Conservation (phyloP, 92 coral and sea anemone species). For the Palythoa grandiflora region DNA sequence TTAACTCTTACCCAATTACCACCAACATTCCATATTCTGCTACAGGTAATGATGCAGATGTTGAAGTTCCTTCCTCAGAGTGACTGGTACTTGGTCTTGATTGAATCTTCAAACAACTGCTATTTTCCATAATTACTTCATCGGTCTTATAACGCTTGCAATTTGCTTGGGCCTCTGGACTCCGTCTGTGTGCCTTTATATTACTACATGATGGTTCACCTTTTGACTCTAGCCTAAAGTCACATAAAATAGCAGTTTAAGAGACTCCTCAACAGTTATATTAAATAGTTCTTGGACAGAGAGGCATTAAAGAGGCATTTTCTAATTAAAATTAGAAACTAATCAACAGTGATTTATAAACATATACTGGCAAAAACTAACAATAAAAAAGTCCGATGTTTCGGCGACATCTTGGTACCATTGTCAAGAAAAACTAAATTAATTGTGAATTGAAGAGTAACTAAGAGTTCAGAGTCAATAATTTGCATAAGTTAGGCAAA, state of each 20-base stretch:
- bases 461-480: too few relatives aligned
- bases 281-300: not conserved
- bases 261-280: not conserved
- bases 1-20: slow-evolving; percentile 24
- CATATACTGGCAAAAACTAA: too few relatives aligned
- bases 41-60: not conserved
- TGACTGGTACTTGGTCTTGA: slow-evolving; percentile 10
- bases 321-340: too few relatives aligned
- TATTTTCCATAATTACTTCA: slow-evolving; percentile 15
- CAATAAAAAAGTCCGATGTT: too few relatives aligned
- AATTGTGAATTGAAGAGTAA: too few relatives aligned
- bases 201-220: not conserved
- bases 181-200: not conserved
- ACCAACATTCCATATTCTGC: slow-evolving; percentile 27
- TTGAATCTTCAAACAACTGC: not conserved
- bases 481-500: too few relatives aligned
- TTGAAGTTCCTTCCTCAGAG: not conserved
- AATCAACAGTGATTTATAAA: too few relatives aligned
- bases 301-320: too few relatives aligned
- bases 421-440: too few relatives aligned
- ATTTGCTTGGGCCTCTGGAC: slow-evolving; percentile 3
- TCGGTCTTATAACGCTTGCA: slow-evolving; percentile 7
- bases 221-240: slow-evolving; percentile 8
- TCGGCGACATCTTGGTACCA: too few relatives aligned
- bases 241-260: not conserved